phyloP scores from a whole-genome alignment of 2,888 invertebrate species.

The Harpagoxenus sublaevis region DNA sequence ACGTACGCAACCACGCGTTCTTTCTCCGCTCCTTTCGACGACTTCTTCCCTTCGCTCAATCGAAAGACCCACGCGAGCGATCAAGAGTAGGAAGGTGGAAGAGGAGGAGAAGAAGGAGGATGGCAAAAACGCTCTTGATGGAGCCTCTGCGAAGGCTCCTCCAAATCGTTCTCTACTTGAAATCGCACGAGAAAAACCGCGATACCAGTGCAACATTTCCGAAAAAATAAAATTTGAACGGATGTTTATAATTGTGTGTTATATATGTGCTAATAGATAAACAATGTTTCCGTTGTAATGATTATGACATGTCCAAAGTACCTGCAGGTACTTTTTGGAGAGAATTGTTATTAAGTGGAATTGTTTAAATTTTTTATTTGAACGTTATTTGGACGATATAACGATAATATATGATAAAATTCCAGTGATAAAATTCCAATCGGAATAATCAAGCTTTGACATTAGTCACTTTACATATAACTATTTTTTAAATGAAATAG shows the following conservation, averaged over 20 bases:
- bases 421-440: background rate
- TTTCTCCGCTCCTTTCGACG: conserved; percentile 64
- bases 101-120: conserved; percentile 7
- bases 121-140: conserved; percentile 62
- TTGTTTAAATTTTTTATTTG: conserved; percentile 3
- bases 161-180: background rate
- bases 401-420: background rate
- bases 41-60: conserved; percentile 56
- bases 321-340: background rate
- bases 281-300: background rate
- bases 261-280: background rate
- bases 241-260: conserved; percentile 6
- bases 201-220: conserved; percentile 29
- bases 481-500: background rate
- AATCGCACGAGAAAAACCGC: background rate
- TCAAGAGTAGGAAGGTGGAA: background rate
- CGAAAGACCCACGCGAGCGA: conserved; percentile 57
- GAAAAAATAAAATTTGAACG: conserved; percentile 33
- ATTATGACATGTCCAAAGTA: background rate
- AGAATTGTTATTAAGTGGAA: background rate
- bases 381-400: background rate
- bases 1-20: no score
- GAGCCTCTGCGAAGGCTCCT: conserved; percentile 53
- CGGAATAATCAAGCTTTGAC: background rate
- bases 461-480: background rate